These are phyloP conservation scores for Nasonovia ribisnigri DNA, from an alignment of 2,888 invertebrate species.

Conservation along the genomic window DNA sequence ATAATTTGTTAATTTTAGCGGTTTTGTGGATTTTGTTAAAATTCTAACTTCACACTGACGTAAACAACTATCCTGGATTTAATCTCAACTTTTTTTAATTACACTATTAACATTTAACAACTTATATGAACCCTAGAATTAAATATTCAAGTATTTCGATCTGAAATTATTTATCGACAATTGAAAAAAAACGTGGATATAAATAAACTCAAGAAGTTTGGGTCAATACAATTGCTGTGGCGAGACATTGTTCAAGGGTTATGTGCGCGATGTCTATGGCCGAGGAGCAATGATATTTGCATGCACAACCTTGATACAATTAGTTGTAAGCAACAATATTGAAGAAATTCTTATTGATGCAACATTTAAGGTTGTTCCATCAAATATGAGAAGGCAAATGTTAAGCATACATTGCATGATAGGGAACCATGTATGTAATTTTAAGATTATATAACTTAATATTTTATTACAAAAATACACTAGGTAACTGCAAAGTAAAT, in stretches of 20 bases:
- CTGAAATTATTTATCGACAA: too few relatives aligned
- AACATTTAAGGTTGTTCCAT: not conserved
- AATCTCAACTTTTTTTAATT: too few relatives aligned
- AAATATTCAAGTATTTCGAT: too few relatives aligned
- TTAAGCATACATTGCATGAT: not conserved
- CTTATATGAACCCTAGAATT: too few relatives aligned
- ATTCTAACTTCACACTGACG: too few relatives aligned
- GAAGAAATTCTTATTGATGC: not conserved
- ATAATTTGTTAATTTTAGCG: too few relatives aligned
- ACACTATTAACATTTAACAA: too few relatives aligned
- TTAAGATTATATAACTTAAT: not conserved
- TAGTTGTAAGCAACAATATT: not conserved
- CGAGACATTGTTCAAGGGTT: not conserved
- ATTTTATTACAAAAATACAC: not conserved
- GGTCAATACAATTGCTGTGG: too few relatives aligned
- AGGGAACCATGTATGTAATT: constrained; percentile 16
- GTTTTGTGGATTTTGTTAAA: too few relatives aligned
- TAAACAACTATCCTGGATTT: too few relatives aligned
- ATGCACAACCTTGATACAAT: not conserved
- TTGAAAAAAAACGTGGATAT: too few relatives aligned
- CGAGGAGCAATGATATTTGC: not conserved
- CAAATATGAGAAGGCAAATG: not conserved
- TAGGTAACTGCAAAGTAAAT: not conserved
- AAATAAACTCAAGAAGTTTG: too few relatives aligned
- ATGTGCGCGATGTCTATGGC: not conserved